Evolutionary conservation across 2,888 invertebrate species (phyloP), one percentile per base, ranked within the genome.

Genomic region (Erebia ligea): DNA sequence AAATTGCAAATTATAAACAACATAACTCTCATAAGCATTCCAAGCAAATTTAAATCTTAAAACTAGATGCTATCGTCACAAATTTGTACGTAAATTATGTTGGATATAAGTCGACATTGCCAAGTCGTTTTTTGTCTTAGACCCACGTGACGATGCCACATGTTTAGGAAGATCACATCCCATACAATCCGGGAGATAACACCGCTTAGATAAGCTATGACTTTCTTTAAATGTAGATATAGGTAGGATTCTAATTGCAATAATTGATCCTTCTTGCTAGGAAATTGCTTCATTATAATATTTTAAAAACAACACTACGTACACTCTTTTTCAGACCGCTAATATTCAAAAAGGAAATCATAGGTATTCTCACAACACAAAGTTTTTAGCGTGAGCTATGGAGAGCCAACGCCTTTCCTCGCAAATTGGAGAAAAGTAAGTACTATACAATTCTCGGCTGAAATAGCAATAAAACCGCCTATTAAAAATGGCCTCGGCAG

Each of bases 81-180:
- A 58, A 73, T 72, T 84, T 2, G 21, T 17, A 42, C 74, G 58
- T 13, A 48, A 8, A 11, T 8, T 5, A 25, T 25, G 21, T 13
- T 34, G 58, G 11, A 67, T 56, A 71, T 86, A 79, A 0, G 76
- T 73, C 69, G 57, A 74, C 83, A 54, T 13, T n/a, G 13, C 48
- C 21, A 25, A 42, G 13, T 34, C 6, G 65, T 78, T 82, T 84
- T 81, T 82, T 82, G 82, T 77, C 75, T 72, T 74, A 77, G 91
- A 91, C 92, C 92, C 91, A 92, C 92, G 92, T 92, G 89, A 90
- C 87, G 91, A 72, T 67, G 81, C 84, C 92, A 92, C 84, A 89
- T 92, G 92, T 88, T 85, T 70, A 78, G 81, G 84, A 86, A 85
- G 86, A 87, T 86, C 87, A 86, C 84, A 85, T 84, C 84, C 82